Percentiles rank a stretch among this genome's conserved stretches.
phyloP scores from a whole-genome alignment of 2,797 vertebrate genomes.

The Octomys mimax region DNA sequence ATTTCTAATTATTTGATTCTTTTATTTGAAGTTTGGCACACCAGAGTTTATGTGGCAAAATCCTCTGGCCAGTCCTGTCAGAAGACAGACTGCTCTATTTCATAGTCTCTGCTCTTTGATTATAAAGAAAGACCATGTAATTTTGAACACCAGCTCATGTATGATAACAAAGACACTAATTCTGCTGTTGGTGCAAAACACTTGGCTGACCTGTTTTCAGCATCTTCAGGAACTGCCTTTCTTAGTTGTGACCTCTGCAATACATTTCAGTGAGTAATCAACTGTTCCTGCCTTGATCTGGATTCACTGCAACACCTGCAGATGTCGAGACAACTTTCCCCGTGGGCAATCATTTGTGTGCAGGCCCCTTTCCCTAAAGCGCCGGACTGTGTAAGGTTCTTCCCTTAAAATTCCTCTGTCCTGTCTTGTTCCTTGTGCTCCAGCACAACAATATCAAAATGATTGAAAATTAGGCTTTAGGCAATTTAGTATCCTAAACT shows the following conservation, averaged over 20 bases:
- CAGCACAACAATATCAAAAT: conserved; percentile 14
- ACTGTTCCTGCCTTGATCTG: not conserved
- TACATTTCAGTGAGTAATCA: not conserved
- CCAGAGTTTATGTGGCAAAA: not conserved
- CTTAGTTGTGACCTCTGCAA: not conserved
- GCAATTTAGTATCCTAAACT: not conserved
- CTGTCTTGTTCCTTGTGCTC: not conserved
- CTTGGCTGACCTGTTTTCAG: not conserved
- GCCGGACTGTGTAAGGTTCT: not conserved
- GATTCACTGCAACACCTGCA: not conserved
- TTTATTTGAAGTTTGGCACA: not conserved
- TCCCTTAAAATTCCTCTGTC: not conserved
- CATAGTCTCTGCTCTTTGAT: not conserved
- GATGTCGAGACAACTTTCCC: not conserved
- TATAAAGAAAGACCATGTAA: not conserved
- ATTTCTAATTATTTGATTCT: not conserved
- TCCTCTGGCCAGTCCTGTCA: not conserved
- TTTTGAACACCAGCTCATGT: not conserved
- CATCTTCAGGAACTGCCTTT: not conserved
- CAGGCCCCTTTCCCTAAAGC: not conserved
- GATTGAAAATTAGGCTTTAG: not conserved
- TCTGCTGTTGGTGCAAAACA: not conserved
- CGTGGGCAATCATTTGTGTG: not conserved
- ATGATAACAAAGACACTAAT: not conserved
- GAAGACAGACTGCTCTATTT: not conserved